These are phyloP conservation scores for Rhynchonycteris naso DNA, from an alignment of 2,797 vertebrate species.

Conservation along the genomic window DNA sequence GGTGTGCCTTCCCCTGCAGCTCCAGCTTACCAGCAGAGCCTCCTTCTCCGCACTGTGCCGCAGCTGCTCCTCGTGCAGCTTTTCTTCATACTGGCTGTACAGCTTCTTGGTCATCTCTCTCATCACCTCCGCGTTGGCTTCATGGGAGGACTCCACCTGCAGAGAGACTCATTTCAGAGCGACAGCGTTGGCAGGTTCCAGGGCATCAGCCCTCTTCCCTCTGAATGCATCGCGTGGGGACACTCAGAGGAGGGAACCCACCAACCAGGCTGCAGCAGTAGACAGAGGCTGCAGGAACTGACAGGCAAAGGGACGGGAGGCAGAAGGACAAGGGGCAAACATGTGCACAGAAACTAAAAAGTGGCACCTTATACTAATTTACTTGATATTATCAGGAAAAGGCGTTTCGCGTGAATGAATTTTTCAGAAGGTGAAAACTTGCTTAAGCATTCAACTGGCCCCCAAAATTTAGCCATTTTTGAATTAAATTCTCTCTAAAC, in stretches of 20 bases:
- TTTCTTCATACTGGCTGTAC: conserved; percentile 92
- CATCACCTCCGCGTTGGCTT: conserved; percentile 91
- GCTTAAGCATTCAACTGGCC: neutral
- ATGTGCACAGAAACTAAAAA: neutral
- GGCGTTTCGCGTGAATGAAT: neutral
- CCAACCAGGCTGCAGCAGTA: rapidly evolving
- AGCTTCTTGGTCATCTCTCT: conserved; percentile 92
- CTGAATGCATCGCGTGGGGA: rapidly evolving
- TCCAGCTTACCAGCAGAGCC: conserved; percentile 89
- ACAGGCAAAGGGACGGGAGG: rapidly evolving
- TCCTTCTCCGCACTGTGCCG: conserved; percentile 93
- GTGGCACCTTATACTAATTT: neutral
- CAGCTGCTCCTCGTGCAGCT: conserved; percentile 89
- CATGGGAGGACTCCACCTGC: conserved; percentile 93
- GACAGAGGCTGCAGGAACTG: neutral
- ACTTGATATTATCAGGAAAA: neutral
- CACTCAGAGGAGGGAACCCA: neutral
- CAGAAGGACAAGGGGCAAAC: neutral
- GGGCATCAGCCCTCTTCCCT: neutral
- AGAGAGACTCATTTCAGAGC: conserved; percentile 48
- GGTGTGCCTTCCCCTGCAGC: rapidly evolving
- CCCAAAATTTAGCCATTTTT: neutral
- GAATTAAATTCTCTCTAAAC: neutral
- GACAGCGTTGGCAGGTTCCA: neutral
- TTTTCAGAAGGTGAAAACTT: neutral